Conservation (phyloP, 2,797 vertebrate genomes). For the Xenentodon cancila region DNA sequence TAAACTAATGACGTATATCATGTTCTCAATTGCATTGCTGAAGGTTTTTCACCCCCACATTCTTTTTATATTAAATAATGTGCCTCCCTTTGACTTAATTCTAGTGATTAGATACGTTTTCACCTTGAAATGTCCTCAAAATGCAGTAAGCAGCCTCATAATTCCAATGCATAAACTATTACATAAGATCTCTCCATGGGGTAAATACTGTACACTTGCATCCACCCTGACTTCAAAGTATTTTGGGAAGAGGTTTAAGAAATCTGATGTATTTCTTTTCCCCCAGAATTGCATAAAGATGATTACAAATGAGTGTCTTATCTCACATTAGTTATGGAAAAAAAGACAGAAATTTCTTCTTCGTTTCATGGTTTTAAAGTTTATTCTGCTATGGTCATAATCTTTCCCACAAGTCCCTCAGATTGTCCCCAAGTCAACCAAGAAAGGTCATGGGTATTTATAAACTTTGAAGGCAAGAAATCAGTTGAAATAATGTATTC, state of each 20-base stretch:
- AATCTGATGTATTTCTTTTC: constrained; percentile 4
- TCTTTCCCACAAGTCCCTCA: too few relatives aligned
- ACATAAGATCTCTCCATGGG: constrained; percentile 45
- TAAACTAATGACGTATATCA: constrained; percentile 60
- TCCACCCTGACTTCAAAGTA: constrained; percentile 30
- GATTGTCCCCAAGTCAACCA: too few relatives aligned
- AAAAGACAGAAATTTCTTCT: too few relatives aligned
- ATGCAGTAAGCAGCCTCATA: constrained; percentile 48
- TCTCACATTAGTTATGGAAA: constrained; percentile 10
- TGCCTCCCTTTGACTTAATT: constrained; percentile 52
- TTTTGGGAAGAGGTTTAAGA: constrained; percentile 28
- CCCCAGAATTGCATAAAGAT: constrained; percentile 20
- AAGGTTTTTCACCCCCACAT: constrained; percentile 58
- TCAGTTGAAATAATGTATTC: too few relatives aligned
- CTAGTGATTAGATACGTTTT: constrained; percentile 61
- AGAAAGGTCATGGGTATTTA: too few relatives aligned
- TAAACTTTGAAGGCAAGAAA: too few relatives aligned
- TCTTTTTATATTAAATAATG: constrained; percentile 55
- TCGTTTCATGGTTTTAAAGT: too few relatives aligned
- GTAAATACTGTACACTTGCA: constrained; percentile 29
- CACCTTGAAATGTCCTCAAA: constrained; percentile 58
- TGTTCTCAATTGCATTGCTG: constrained; percentile 45
- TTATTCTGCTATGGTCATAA: too few relatives aligned
- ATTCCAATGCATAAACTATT: constrained; percentile 46
- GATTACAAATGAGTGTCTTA: constrained; percentile 8